Evolutionary conservation across 2,113 vertebrate genomes (phyloP).

Genomic region (Rhodinocichla rosea): DNA sequence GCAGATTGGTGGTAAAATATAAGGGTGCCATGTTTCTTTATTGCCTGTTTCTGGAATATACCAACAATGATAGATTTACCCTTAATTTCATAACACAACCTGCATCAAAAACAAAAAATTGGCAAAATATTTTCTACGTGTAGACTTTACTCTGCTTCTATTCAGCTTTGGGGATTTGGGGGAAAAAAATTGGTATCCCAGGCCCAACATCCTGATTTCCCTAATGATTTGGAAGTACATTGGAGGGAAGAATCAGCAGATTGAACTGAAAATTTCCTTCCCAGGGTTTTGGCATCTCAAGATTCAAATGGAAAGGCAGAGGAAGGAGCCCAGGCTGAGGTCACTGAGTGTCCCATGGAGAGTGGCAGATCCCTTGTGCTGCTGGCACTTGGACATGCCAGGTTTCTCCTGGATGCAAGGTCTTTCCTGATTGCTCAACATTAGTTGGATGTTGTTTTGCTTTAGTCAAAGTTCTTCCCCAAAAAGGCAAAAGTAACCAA

Average conservation of each 20-base stretch:
- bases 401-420: background rate
- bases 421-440: background rate
- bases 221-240: background rate
- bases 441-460: background rate
- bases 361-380: background rate
- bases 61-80: background rate
- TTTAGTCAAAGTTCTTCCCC: background rate
- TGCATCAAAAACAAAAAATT: rapidly evolving
- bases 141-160: background rate
- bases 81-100: background rate
- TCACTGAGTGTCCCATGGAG: rapidly evolving
- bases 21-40: background rate
- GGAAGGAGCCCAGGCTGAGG: background rate
- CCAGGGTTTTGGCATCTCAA: background rate
- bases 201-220: background rate
- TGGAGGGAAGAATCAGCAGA: background rate
- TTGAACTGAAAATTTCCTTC: background rate
- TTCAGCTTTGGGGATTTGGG: background rate
- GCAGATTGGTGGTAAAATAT: background rate
- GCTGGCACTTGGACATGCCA: background rate
- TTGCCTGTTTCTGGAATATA: background rate
- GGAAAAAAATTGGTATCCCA: background rate
- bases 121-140: background rate
- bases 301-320: background rate
- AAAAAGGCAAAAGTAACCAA: background rate